phyloP scores from a whole-genome alignment of 2,113 vertebrate genomes.

The Furnarius figulus region DNA sequence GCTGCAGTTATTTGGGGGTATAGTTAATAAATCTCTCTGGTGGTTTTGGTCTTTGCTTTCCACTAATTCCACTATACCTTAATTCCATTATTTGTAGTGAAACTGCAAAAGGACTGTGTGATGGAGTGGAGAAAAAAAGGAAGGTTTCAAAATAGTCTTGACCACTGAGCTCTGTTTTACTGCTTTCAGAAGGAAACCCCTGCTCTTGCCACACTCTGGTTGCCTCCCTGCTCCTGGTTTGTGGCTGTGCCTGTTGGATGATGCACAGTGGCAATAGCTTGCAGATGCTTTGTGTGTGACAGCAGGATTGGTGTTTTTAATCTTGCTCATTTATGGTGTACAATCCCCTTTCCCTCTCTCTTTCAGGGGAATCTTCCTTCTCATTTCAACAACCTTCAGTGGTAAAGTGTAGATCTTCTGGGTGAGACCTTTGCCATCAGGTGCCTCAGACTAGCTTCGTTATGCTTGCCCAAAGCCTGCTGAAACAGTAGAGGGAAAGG shows the following conservation, averaged over 20 bases:
- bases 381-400: background rate
- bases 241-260: background rate
- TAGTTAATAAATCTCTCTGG: background rate
- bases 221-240: background rate
- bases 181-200: background rate
- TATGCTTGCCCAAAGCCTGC: background rate
- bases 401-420: background rate
- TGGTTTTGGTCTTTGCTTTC: background rate
- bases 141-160: background rate
- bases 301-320: background rate
- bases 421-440: background rate
- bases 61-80: background rate
- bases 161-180: background rate
- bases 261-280: background rate
- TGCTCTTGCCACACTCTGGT: background rate
- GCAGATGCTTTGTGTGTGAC: background rate
- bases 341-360: background rate
- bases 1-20: background rate
- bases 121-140: background rate
- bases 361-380: background rate
- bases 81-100: background rate
- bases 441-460: background rate
- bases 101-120: rapidly evolving
- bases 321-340: background rate
- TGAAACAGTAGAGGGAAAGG: background rate